A percentile compares a stretch with the other conserved stretches of the same genome.
Conservation (phyloP, 2,888 invertebrate species). For the Pinctada fucata region DNA sequence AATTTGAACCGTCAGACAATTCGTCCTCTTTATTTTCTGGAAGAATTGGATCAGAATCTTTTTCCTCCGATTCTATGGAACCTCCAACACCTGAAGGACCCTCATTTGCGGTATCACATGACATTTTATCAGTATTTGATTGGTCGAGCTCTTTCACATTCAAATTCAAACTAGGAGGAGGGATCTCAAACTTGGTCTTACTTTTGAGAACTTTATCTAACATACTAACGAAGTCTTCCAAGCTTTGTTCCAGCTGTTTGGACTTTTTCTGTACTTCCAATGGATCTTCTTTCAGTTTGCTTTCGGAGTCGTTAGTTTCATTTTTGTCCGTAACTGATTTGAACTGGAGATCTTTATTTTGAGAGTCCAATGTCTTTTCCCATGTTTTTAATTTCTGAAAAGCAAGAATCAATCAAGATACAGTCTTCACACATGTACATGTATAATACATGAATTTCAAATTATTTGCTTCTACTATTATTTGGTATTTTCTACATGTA, state of each 20-base stretch:
- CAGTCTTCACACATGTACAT: neutral
- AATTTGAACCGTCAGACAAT: neutral
- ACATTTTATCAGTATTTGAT: too few species aligned
- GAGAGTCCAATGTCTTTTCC: too few species aligned
- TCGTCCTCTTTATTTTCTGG: neutral
- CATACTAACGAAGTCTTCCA: conserved; percentile 18
- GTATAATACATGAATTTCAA: too few species aligned
- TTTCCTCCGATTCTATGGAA: too few species aligned
- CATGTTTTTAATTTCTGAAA: neutral
- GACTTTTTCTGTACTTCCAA: conserved; percentile 8
- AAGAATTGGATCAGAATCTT: too few species aligned
- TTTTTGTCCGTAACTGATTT: neutral
- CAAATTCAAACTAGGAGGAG: neutral
- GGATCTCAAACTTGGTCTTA: conserved; percentile 12
- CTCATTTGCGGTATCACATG: too few species aligned
- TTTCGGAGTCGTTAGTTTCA: neutral
- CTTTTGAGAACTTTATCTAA: conserved; percentile 24
- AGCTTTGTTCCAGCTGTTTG: conserved; percentile 12
- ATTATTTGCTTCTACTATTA: too few species aligned
- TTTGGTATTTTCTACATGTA: too few species aligned
- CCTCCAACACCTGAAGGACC: too few species aligned
- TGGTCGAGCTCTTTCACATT: too few species aligned
- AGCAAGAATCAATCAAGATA: too few species aligned
- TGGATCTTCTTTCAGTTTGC: neutral
- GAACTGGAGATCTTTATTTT: too few species aligned